phyloP scores from a whole-genome alignment of 1,140 invertebrate species.

The Scaptomyza montana region DNA sequence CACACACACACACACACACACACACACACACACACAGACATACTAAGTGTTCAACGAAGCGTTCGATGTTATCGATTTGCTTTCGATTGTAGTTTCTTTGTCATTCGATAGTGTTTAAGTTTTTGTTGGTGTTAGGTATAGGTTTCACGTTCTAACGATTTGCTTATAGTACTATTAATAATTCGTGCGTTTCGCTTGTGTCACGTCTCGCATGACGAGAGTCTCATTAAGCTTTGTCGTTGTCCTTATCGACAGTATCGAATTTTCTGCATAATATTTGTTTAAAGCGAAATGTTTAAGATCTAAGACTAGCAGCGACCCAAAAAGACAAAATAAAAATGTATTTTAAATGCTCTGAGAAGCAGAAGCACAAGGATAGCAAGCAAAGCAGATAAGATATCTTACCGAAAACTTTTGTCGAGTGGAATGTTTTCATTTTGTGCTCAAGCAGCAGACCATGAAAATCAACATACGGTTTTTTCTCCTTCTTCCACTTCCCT shows the following conservation, averaged over 20 bases:
- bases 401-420: constrained; percentile 40
- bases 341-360: constrained; percentile 17
- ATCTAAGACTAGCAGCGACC: neutral
- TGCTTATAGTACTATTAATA: constrained; percentile 63
- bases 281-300: constrained; percentile 37
- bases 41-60: constrained; percentile 77
- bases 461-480: constrained; percentile 71
- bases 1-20: constrained; percentile 28
- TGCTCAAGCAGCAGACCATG: constrained; percentile 73
- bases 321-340: constrained; percentile 29
- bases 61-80: constrained; percentile 73
- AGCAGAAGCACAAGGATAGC: constrained; percentile 16
- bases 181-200: constrained; percentile 74
- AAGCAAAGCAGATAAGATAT: constrained; percentile 66
- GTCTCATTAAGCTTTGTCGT: constrained; percentile 58
- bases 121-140: constrained; percentile 32
- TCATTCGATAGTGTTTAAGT: constrained; percentile 1
- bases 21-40: constrained; percentile 25
- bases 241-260: constrained; percentile 57
- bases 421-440: constrained; percentile 77
- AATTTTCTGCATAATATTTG: constrained; percentile 61
- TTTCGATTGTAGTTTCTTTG: constrained; percentile 51
- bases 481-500: constrained; percentile 4
- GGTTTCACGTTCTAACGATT: constrained; percentile 10
- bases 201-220: constrained; percentile 69